phyloP scores from a whole-genome alignment of 2,113 vertebrate species.

The Periophthalmodon schlosseri region DNA sequence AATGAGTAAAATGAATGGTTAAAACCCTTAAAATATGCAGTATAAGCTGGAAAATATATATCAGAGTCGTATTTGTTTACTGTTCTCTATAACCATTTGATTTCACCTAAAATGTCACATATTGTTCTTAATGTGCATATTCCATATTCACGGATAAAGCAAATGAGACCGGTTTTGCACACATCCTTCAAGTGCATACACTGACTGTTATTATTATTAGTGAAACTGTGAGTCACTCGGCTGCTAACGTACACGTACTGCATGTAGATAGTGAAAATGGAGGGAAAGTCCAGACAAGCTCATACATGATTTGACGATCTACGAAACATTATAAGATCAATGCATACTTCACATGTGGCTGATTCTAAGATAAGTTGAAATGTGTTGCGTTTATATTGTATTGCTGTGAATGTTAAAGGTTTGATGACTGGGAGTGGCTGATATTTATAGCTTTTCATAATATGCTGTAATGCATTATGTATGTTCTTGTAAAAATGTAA shows the following conservation, averaged over 20 bases:
- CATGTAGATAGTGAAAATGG: slow-evolving; percentile 9
- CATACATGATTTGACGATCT: slow-evolving; percentile 19
- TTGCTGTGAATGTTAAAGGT: neutral
- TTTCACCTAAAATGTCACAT: too few relatives aligned
- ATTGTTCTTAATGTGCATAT: too few relatives aligned
- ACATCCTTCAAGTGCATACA: too few relatives aligned
- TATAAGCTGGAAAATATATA: too few relatives aligned
- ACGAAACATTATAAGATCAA: slow-evolving; percentile 13
- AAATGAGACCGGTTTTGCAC: too few relatives aligned
- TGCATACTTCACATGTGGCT: slow-evolving; percentile 6
- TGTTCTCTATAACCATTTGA: too few relatives aligned
- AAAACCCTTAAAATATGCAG: too few relatives aligned
- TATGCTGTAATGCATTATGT: neutral
- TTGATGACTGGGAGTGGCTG: neutral
- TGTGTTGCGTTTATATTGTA: neutral
- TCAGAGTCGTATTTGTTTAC: too few relatives aligned
- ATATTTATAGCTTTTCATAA: neutral
- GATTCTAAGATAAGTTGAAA: neutral
- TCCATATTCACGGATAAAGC: too few relatives aligned
- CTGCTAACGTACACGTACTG: slow-evolving; percentile 8
- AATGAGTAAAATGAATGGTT: too few relatives aligned
- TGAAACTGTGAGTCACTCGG: slow-evolving; percentile 22
- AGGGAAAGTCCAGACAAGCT: slow-evolving; percentile 31
- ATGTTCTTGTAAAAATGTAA: neutral
- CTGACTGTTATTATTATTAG: too few relatives aligned